These are phyloP conservation scores for Blastobasis adustella DNA, from an alignment of 2,888 invertebrate genomes.

Conservation along the genomic window DNA sequence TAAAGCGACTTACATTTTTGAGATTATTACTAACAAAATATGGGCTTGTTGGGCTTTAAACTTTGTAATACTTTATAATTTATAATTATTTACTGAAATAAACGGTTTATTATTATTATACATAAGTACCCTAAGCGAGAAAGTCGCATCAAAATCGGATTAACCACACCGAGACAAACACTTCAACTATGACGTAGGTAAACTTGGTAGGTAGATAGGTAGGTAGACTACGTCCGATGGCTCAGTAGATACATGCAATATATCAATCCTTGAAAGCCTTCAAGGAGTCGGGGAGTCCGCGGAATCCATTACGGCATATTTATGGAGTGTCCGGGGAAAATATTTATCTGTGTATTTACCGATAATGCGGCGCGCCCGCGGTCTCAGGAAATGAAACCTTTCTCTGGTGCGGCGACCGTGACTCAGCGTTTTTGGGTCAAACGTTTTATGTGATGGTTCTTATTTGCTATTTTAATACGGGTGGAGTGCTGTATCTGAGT, in stretches of 20 bases:
- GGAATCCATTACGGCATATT: conserved; percentile 70
- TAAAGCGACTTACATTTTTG: too few species aligned
- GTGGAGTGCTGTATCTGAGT: too few species aligned
- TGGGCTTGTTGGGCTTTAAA: too few species aligned
- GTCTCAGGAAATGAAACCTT: conserved; percentile 50
- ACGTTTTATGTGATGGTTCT: too few species aligned
- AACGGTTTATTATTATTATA: too few species aligned
- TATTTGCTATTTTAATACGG: too few species aligned
- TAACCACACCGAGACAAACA: not conserved
- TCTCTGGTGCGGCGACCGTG: not conserved
- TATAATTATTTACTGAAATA: too few species aligned
- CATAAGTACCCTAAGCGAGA: too few species aligned
- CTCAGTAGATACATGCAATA: not conserved
- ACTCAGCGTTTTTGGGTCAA: too few species aligned
- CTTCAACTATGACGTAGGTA: not conserved
- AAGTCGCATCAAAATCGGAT: not conserved
- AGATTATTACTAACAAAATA: too few species aligned
- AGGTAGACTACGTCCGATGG: not conserved
- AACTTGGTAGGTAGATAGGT: not conserved
- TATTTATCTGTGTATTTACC: conserved; percentile 55
- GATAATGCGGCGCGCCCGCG: conserved; percentile 50
- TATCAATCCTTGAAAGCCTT: conserved; percentile 1
- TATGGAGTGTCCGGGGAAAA: conserved; percentile 64
- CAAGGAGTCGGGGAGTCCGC: conserved; percentile 14
- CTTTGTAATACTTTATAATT: too few species aligned